Evolutionary conservation across 2,888 invertebrate genomes (phyloP), one percentile per base, ranked within the genome.

Genomic region (Acronicta leporina): DNA sequence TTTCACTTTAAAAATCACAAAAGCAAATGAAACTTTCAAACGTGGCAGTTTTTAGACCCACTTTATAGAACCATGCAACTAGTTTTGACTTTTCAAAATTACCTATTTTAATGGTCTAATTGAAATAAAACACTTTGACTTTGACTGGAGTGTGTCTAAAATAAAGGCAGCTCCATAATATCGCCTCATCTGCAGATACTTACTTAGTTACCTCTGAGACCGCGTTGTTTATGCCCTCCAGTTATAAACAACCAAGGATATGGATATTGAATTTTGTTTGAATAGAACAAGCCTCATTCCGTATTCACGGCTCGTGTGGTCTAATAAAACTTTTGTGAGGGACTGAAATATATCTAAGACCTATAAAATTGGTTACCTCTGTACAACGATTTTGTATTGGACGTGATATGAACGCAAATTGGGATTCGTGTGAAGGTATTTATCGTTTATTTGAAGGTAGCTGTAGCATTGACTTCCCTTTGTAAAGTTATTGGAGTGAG

Each of bases 281-380:
- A 72, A 77, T 64, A 79, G 61, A 56, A 58, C 51, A 35, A 44
- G 43, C 14, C 61, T 73, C 58, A 58, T 85, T 83, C 40, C 56
- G 69, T 82, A 87, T 87, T 86, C 87, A 51, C 63, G 45, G 58
- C 79, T 78, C 79, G 83, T 75, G 72, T 66, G 76, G 55, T 74
- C 77, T 79, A 82, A 84, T 84, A 84, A 78, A 86, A 85, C 71
- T 87, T 84, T 80, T 75, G 74, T 73, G 63, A 69, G 70, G 60
- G 75, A 73, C 79, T 73, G 73, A 70, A 81, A 75, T 75, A 77
- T 63, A 25, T 8, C 59, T 66, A 59, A 69, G 69, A 63, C 74
- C 69, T 56, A 76, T 73, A 71, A 63, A 70, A 79, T 73, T 68
- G 65, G 63, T 62, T 68, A 52, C 15, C 52, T 47, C 45, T 57